phyloP scores from a whole-genome alignment of 2,888 invertebrate species.

The Aleiodes testaceus region DNA sequence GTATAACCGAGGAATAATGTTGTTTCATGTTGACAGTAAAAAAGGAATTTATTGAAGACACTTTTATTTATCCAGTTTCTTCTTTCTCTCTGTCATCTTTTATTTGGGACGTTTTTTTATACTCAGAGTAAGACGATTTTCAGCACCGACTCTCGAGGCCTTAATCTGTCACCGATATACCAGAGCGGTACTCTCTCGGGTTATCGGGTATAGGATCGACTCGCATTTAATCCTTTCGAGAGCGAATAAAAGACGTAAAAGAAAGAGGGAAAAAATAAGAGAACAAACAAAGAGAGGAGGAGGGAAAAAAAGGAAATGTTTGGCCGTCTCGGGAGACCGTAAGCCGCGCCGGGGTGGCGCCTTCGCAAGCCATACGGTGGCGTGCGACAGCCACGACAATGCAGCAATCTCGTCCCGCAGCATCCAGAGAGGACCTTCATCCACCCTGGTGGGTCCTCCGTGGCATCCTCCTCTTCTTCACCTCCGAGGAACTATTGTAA shows the following conservation, averaged over 20 bases:
- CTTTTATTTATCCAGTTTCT: constrained; percentile 2
- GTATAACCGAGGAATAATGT: constrained; percentile 30
- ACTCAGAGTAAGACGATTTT: constrained; percentile 3
- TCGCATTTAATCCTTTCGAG: constrained; percentile 66
- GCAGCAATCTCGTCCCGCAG: constrained; percentile 51
- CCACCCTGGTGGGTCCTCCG: constrained; percentile 36
- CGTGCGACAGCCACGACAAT: constrained; percentile 57
- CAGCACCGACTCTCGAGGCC: constrained; percentile 48
- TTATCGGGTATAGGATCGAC: constrained; percentile 66
- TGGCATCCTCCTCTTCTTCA: constrained; percentile 11
- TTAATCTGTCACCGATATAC: constrained; percentile 67
- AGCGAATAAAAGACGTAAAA: constrained; percentile 55
- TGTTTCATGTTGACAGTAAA: constrained; percentile 25
- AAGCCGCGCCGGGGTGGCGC: constrained; percentile 70
- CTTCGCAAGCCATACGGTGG: constrained; percentile 57
- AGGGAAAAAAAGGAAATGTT: not conserved
- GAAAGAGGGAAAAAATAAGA: constrained; percentile 39
- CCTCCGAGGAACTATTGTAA: constrained; percentile 14
- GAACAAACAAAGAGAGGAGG: constrained; percentile 34
- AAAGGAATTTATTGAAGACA: constrained; percentile 26
- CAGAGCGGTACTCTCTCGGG: constrained; percentile 60
- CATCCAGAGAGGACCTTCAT: constrained; percentile 29
- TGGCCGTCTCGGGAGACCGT: constrained; percentile 45
- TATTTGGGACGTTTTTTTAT: not conserved
- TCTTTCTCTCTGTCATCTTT: not conserved